These are phyloP conservation scores for Ostrea denselamellosa DNA, from an alignment of 1,140 invertebrate genomes.

Conservation along the genomic window DNA sequence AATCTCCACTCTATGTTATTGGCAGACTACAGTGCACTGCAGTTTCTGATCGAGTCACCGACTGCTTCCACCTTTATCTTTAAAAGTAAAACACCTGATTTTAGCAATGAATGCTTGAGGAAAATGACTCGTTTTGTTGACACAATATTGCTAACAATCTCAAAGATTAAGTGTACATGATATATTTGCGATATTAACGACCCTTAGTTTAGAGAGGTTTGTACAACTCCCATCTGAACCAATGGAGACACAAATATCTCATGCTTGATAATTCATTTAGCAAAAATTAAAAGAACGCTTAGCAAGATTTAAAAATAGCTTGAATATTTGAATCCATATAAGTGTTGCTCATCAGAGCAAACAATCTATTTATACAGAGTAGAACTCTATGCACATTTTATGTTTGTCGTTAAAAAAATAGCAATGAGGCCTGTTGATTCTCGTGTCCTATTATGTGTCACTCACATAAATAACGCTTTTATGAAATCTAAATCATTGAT, in stretches of 20 bases:
- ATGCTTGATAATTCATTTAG: not conserved
- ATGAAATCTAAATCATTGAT: no score
- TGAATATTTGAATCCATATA: not conserved
- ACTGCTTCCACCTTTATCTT: not conserved
- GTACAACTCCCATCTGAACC: not conserved
- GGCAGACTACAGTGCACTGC: not conserved
- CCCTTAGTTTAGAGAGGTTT: not conserved
- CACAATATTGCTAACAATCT: not conserved
- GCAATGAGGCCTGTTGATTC: not conserved
- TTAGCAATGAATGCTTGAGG: not conserved
- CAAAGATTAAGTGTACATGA: not conserved
- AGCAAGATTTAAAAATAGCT: not conserved
- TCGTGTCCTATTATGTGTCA: no score
- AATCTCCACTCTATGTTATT: not conserved
- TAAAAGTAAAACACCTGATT: constrained; percentile 20
- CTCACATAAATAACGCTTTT: no score
- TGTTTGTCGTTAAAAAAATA: not conserved
- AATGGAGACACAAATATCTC: not conserved
- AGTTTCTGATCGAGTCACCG: not conserved
- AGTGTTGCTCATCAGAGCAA: not conserved
- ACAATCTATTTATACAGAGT: not conserved
- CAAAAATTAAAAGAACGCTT: not conserved
- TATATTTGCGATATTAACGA: constrained; percentile 9
- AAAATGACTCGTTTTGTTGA: constrained; percentile 7
- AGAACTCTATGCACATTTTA: not conserved